phyloP scores from a whole-genome alignment of 2,113 vertebrate genomes.

The Choloepus hoffmanni region DNA sequence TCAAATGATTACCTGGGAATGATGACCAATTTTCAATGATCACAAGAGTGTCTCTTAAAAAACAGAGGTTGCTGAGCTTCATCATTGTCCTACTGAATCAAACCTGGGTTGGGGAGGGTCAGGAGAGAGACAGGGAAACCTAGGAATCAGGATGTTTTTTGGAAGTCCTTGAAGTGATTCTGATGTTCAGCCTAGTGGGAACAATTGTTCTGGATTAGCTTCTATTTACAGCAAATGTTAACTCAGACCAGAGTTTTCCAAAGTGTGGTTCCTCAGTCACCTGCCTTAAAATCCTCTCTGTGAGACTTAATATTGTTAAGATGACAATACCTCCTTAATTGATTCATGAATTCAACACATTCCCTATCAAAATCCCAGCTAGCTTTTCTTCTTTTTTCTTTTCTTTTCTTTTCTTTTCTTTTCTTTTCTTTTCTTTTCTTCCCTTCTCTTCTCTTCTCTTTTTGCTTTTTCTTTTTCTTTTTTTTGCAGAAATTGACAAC shows the following conservation, averaged over 20 bases:
- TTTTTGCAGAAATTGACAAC: background rate
- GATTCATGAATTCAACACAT: background rate
- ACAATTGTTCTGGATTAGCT: background rate
- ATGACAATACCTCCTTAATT: background rate
- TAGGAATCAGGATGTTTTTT: background rate
- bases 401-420: too few species aligned
- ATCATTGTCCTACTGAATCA: background rate
- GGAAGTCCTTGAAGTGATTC: background rate
- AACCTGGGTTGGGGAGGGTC: background rate
- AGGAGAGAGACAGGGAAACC: rapidly evolving
- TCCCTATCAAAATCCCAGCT: background rate
- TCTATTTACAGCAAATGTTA: background rate
- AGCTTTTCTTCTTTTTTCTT: background rate
- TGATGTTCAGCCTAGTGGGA: background rate
- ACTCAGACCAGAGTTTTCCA: background rate
- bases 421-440: too few species aligned
- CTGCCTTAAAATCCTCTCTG: background rate
- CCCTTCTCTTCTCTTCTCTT: background rate
- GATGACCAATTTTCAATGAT: background rate
- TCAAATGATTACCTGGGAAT: background rate
- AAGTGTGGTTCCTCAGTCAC: background rate
- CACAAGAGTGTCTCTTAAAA: background rate
- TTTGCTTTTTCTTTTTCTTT: too few species aligned
- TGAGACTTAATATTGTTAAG: background rate
- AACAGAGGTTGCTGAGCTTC: background rate